Conservation (phyloP, 1,140 invertebrate genomes). For the Cecropterus lyciades region DNA sequence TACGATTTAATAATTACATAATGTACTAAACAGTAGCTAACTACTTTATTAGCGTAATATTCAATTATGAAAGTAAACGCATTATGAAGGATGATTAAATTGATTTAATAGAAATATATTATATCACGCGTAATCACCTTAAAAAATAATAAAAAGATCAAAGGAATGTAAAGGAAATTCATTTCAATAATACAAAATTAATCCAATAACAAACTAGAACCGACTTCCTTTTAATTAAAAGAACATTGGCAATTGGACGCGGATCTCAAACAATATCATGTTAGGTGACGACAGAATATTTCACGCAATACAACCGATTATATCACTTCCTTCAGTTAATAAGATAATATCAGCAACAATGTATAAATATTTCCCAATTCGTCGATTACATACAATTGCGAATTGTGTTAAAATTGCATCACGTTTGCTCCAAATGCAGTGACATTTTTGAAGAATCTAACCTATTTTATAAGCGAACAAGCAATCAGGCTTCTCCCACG, state of each 20-base stretch:
- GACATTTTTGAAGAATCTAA: background rate
- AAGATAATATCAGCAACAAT: constrained; percentile 27
- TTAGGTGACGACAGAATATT: constrained; percentile 14
- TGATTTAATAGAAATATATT: background rate
- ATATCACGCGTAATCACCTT: background rate
- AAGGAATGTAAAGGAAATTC: background rate
- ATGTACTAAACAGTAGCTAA: no score
- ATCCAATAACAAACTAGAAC: background rate
- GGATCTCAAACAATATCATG: constrained; percentile 9
- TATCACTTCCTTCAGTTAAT: constrained; percentile 31
- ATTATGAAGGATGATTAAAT: background rate
- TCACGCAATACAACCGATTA: constrained; percentile 23
- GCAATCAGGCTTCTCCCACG: background rate
- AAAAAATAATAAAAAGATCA: background rate
- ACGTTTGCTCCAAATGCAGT: background rate
- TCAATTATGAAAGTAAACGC: no score
- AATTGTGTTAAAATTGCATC: constrained; percentile 6
- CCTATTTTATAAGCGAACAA: constrained; percentile 1
- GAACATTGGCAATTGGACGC: background rate
- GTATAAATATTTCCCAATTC: constrained; percentile 26
- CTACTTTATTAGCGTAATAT: no score
- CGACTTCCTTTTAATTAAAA: constrained; percentile 22
- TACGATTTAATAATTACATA: no score
- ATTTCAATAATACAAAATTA: constrained; percentile 3
- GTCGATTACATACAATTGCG: constrained; percentile 8